A percentile compares a stretch with the other conserved stretches of the same genome.
phyloP scores from a whole-genome alignment of 2,113 vertebrate species.

The Vulpes ferrilata region DNA sequence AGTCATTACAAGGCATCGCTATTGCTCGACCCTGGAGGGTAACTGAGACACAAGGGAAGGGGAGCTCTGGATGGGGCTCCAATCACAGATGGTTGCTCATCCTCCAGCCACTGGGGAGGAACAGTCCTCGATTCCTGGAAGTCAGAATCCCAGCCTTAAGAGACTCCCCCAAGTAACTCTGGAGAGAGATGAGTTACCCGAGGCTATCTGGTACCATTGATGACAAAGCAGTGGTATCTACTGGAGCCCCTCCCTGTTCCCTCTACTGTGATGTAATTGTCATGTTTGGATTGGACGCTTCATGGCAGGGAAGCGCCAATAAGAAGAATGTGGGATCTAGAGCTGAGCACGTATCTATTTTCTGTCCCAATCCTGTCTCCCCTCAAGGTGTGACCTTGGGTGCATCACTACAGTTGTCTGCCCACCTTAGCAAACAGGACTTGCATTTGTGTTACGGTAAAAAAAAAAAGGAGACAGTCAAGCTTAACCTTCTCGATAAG shows the following conservation, averaged over 20 bases:
- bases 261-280: background rate
- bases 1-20: background rate
- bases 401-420: background rate
- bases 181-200: background rate
- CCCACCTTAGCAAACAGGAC: background rate
- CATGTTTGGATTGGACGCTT: background rate
- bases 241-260: accelerated
- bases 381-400: background rate
- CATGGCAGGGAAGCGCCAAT: accelerated
- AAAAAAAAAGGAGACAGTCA: background rate
- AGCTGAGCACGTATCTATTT: background rate
- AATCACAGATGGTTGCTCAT: background rate
- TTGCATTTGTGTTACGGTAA: background rate
- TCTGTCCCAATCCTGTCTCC: background rate
- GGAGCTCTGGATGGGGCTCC: background rate
- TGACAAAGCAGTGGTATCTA: background rate
- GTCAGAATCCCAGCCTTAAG: background rate
- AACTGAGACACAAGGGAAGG: background rate
- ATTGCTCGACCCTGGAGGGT: background rate
- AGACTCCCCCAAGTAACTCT: background rate
- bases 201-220: too few species aligned
- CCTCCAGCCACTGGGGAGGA: background rate
- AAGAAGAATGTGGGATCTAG: background rate
- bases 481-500: background rate
- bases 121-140: background rate